phyloP scores from a whole-genome alignment of 2,113 vertebrate genomes.

The Laticauda colubrina region DNA sequence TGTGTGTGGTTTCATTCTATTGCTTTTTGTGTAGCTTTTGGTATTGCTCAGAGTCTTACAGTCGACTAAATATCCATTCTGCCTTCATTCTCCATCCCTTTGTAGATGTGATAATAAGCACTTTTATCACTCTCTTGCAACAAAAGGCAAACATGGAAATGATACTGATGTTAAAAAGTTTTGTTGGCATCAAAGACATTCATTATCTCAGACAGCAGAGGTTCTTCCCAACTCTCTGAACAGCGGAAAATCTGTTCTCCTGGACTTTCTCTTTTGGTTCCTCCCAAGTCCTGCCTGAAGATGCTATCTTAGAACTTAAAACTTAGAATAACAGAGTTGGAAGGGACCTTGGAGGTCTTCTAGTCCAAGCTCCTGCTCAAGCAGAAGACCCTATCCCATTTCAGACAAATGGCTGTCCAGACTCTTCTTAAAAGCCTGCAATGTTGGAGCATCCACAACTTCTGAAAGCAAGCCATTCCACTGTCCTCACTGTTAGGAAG shows the following conservation, averaged over 20 bases:
- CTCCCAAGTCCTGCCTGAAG: not conserved
- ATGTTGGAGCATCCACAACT: too few relatives aligned
- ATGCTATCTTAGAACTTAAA: not conserved
- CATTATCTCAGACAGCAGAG: not conserved
- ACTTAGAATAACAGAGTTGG: too few relatives aligned
- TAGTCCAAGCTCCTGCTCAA: too few relatives aligned
- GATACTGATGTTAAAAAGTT: conserved; percentile 12
- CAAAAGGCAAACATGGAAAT: conserved; percentile 50
- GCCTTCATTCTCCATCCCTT: conserved; percentile 49
- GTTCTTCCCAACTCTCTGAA: not conserved
- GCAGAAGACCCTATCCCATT: too few relatives aligned
- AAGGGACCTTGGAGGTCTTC: too few relatives aligned
- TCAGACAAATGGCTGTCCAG: too few relatives aligned
- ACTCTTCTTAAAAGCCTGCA: too few relatives aligned
- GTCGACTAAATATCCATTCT: conserved; percentile 68
- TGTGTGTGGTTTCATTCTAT: conserved; percentile 15
- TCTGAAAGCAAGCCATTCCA: too few relatives aligned
- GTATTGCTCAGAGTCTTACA: conserved; percentile 56
- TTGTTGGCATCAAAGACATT: not conserved
- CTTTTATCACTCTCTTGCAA: conserved; percentile 61
- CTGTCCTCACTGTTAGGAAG: too few relatives aligned
- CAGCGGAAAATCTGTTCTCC: not conserved
- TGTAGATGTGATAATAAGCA: conserved; percentile 61
- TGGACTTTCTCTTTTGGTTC: not conserved
- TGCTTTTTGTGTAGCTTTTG: conserved; percentile 46